Conservation (phyloP, 2,888 invertebrate species). For the Acanthosepion lycidas region DNA sequence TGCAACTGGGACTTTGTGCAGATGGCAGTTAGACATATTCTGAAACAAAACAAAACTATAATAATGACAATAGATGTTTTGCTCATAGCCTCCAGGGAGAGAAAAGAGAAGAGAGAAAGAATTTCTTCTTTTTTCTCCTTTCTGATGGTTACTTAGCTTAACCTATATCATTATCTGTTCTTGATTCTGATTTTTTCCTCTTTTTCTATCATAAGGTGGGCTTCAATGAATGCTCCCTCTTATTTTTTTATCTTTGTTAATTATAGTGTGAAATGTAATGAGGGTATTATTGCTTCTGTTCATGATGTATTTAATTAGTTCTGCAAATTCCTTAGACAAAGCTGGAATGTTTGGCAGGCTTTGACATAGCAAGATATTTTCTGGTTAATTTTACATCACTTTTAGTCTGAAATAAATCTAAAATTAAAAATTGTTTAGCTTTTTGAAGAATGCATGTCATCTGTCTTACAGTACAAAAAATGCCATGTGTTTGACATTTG, state of each 20-base stretch:
- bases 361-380: neutral
- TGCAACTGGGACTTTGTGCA: conserved; percentile 17
- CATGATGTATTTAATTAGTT: neutral
- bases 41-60: neutral
- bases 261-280: neutral
- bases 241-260: neutral
- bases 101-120: neutral
- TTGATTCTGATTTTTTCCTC: neutral
- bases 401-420: too few relatives aligned
- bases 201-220: neutral
- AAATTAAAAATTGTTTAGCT: too few relatives aligned
- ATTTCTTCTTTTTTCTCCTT: neutral
- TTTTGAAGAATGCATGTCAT: too few relatives aligned
- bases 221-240: neutral
- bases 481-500: too few relatives aligned
- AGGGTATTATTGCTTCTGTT: conserved; percentile 1
- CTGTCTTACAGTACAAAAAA: too few relatives aligned
- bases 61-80: neutral
- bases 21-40: neutral
- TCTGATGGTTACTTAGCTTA: neutral
- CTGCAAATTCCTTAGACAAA: neutral
- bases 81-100: neutral
- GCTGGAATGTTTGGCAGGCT: conserved; percentile 18
- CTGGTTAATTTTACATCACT: neutral
- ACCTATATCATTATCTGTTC: neutral